These are phyloP conservation scores for Amblyjoppa proteus DNA, from an alignment of 2,888 invertebrate genomes.

Conservation along the genomic window DNA sequence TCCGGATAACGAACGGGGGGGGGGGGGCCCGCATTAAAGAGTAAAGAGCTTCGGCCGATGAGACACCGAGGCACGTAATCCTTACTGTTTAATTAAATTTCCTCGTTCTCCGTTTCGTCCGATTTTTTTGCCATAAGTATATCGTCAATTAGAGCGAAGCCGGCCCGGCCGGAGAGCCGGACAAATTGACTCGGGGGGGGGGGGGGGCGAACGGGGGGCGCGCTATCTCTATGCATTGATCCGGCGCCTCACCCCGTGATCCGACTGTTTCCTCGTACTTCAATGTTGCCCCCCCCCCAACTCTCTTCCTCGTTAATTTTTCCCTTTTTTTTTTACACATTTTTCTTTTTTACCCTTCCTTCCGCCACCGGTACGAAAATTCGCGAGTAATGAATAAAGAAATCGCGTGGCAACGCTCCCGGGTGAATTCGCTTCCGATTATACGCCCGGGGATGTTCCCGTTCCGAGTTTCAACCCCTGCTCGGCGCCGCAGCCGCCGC, in stretches of 20 bases:
- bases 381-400: constrained; percentile 77
- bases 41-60: background rate
- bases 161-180: constrained; percentile 34
- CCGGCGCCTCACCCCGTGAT: background rate
- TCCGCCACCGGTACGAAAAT: constrained; percentile 68
- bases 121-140: background rate
- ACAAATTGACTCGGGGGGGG: constrained; percentile 55
- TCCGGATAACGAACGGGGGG: no score
- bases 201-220: no score
- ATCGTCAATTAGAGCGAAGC: constrained; percentile 33
- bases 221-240: background rate
- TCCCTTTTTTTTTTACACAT: constrained; percentile 34
- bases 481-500: constrained; percentile 25
- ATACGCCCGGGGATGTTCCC: constrained; percentile 49
- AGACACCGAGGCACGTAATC: background rate
- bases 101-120: constrained; percentile 12
- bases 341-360: background rate
- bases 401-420: constrained; percentile 67
- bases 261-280: constrained; percentile 26
- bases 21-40: background rate
- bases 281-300: background rate
- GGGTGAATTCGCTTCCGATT: constrained; percentile 69
- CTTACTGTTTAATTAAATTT: constrained; percentile 9
- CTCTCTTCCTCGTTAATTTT: constrained; percentile 3
- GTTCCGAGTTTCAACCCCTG: constrained; percentile 32